Evolutionary conservation across 2,113 vertebrate genomes (phyloP), one percentile per base, ranked within the genome.

Genomic region (Regulus satrapa): DNA sequence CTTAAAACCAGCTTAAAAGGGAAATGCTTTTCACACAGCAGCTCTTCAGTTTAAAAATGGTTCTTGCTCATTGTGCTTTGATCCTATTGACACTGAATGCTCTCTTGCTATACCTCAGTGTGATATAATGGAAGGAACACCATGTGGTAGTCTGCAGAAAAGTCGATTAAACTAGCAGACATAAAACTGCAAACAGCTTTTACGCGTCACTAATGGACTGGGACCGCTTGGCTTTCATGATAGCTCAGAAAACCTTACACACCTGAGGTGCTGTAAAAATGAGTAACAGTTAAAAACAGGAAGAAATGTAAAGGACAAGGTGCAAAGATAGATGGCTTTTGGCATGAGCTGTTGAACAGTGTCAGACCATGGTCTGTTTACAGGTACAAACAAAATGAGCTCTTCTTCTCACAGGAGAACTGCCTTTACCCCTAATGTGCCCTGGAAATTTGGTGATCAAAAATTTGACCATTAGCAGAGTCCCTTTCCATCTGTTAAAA

Each of bases 101-200:
- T 94, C 68, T 95, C 82, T 89, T 75, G 88, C 90, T 95, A 74
- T 96, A 95, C 90, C 93, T 91, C 84, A 67, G 40, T 91, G 58
- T 95, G 88, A 97, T 96, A 94, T 94, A 97, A 95, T 68, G 85
- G 61, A 75, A 93, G 64, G 82, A 88, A 66, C 72, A 69, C 88
- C 93, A 87, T 95, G 81, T 93, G 85, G 95, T 89, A 92, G 76
- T 92, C 69, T 63, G 73, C 91, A 68, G 89, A 97, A 97, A 97
- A 96, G 94, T 95, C 73, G 82, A 89, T 85, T 92, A 97, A 94
- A 96, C 94, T 85, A 83, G 93, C 92, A 97, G 83, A 94, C 87
- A 96, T 86, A 97, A 97, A 98, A 96, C 72, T 88, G 92, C 62
- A 90, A 88, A 89, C 88, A 92, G 95, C 92, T 97, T 96, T 96